Conservation (phyloP, 2,113 vertebrate genomes). For the Probosciger aterrimus region DNA sequence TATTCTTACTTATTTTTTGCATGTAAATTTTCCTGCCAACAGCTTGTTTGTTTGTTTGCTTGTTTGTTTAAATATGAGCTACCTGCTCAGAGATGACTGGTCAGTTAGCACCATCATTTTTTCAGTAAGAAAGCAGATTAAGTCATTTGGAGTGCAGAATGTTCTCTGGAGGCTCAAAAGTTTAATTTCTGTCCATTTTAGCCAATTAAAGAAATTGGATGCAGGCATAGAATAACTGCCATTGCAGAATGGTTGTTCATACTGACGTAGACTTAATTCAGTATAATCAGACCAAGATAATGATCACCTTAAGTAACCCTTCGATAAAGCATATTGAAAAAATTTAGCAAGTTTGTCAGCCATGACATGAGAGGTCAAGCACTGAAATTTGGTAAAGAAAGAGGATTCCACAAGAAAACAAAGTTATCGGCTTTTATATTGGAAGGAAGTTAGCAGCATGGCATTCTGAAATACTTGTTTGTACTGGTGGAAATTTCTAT, state of each 20-base stretch:
- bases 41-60: background rate
- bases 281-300: background rate
- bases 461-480: background rate
- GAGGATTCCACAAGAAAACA: background rate
- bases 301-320: background rate
- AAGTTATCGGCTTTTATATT: background rate
- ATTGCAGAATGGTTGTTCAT: background rate
- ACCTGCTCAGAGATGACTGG: background rate
- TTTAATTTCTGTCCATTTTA: background rate
- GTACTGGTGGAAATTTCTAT: background rate
- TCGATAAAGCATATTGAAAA: background rate
- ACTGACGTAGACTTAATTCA: background rate
- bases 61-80: background rate
- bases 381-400: background rate
- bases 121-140: background rate
- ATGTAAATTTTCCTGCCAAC: background rate
- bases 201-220: background rate
- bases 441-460: background rate
- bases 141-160: background rate
- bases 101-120: background rate
- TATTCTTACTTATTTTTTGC: background rate
- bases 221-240: background rate
- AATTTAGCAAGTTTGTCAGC: background rate
- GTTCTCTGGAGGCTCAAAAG: background rate
- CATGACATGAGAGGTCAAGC: background rate